Evolutionary conservation across 2,888 invertebrate genomes (phyloP).

Genomic region (Blera fallax): DNA sequence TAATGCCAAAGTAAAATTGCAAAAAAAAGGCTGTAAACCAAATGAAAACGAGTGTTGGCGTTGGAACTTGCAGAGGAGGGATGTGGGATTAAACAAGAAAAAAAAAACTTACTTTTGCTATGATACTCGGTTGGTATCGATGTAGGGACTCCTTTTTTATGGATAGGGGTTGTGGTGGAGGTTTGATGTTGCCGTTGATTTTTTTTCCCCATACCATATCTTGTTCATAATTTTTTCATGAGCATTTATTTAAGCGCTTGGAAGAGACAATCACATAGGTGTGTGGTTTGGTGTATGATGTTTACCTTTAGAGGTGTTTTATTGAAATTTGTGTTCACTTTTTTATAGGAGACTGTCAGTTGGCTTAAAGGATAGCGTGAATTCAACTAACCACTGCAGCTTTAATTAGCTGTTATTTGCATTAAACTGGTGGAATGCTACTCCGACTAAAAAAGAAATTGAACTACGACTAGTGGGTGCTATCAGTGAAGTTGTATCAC

Average conservation of each 20-base stretch:
- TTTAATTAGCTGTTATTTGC: no score
- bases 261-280: slow-evolving; percentile 36
- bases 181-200: slow-evolving; percentile 47
- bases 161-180: slow-evolving; percentile 32
- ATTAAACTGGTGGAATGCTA: no score
- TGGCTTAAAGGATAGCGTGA: not conserved
- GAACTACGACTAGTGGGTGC: no score
- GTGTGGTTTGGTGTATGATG: slow-evolving; percentile 14
- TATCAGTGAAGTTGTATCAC: no score
- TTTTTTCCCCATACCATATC: slow-evolving; percentile 39
- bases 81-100: slow-evolving; percentile 18
- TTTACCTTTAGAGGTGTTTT: slow-evolving; percentile 40
- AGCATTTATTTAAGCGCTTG: slow-evolving; percentile 53
- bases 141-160: slow-evolving; percentile 19
- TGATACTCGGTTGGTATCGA: slow-evolving; percentile 54
- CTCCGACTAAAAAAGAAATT: no score
- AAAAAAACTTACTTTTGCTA: slow-evolving; percentile 23
- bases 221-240: slow-evolving; percentile 50
- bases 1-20: slow-evolving; percentile 62
- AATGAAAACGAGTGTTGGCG: not conserved
- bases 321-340: slow-evolving; percentile 20
- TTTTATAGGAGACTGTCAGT: not conserved
- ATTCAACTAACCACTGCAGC: no score
- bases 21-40: slow-evolving; percentile 12
- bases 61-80: not conserved